Conservation (phyloP, 53 echinoderm and acorn worm species). For the Echinometra lucunter region DNA sequence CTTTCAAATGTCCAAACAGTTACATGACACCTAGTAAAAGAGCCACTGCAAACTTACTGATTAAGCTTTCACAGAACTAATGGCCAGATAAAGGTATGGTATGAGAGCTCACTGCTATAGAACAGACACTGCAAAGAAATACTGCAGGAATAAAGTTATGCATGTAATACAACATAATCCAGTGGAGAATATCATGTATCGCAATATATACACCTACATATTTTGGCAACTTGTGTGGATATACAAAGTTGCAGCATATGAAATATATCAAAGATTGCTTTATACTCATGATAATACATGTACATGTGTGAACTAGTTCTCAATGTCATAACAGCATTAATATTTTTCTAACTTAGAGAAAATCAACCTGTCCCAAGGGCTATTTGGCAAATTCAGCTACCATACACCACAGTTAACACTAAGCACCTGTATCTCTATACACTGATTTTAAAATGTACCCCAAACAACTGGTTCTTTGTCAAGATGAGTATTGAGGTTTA, state of each 20-base stretch:
- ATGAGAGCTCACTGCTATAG: neutral
- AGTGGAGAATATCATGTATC: neutral
- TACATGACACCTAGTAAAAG: neutral
- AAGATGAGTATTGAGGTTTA: neutral
- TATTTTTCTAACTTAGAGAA: neutral
- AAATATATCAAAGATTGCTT: neutral
- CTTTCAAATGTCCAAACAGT: neutral
- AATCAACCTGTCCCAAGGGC: neutral
- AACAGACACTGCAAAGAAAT: neutral
- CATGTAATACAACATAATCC: neutral
- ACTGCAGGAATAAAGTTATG: neutral
- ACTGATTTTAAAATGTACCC: neutral
- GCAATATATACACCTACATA: conserved; percentile 9
- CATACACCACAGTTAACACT: neutral
- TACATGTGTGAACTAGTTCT: neutral
- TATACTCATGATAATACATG: neutral
- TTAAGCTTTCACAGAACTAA: neutral
- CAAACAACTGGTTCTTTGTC: conserved; percentile 4
- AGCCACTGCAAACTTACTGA: conserved; percentile 6
- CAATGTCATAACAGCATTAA: neutral
- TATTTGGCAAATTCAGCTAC: neutral
- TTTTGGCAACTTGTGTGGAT: neutral
- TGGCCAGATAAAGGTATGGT: neutral
- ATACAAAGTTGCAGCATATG: conserved; percentile 7
- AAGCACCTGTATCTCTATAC: no score